Base-by-base conservation (phyloP, 2,797 vertebrate genomes). In the Alcedo atthis region DNA sequence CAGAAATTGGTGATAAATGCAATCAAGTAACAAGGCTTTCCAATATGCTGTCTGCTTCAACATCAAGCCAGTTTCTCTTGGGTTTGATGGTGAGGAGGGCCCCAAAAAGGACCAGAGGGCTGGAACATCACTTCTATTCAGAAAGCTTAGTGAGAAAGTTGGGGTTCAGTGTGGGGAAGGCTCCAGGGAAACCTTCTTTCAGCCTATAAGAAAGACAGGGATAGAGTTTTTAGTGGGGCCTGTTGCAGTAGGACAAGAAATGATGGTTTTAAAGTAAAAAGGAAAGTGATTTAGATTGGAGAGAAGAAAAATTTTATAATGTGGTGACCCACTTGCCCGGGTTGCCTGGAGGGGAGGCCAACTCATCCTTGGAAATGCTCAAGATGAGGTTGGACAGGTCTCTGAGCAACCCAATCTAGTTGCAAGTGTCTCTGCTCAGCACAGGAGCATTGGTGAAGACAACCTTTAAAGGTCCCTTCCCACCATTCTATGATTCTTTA, bases 221-320 rank as follows among this genome's bases (percentile, higher is more conserved):
- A 19, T 12, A 21, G 2, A 4, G 3, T 5, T 59, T 53, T 66
- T n/a, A 26, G 8, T 2, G 21, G 43, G 10, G 7, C 19, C 3
- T 62, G 28, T 37, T 1, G 32, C 0, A 2, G 18, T 1, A 43
- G 5, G 18, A 26, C 13, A 42, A 49, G 3, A 12, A 3, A 0
- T 17, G 11, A 32, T 8, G 4, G 1, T 1, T 70, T 81, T 30
- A 58, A 55, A 63, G 16, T 58, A 8, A 67, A 62, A 25, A 37
- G 12, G 2, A 1, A 1, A 1, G 3, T 3, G 11, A 13, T 57
- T 59, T 6, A 55, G 54, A 35, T n/a, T 28, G 24, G 19, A 12
- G n/a, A 8, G 2, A 28, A 63, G 8, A 35, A 63, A 81, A 5
- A 2, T 15, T 25, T 49, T n/a, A 24, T 3, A 0, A 0, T 21